These are phyloP conservation scores for Netelia fuscicornis DNA, from an alignment of 2,888 invertebrate genomes.

Conservation along the genomic window DNA sequence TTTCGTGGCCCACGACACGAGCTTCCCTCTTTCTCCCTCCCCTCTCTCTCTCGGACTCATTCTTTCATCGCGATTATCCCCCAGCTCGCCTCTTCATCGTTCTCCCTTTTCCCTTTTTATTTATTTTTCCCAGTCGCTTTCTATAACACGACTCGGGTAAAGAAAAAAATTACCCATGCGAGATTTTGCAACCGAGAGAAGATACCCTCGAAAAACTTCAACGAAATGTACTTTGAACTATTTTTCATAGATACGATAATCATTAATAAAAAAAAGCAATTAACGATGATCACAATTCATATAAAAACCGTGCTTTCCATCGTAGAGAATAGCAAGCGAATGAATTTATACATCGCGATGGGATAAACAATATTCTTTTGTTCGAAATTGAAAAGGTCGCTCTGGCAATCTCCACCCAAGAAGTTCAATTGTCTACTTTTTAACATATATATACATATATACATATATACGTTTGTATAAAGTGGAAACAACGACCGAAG, in stretches of 20 bases:
- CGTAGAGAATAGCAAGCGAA: too few species aligned
- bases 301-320: too few species aligned
- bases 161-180: conserved; percentile 42
- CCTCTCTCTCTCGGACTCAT: neutral
- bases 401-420: too few species aligned
- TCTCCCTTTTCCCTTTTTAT: neutral
- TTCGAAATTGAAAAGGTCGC: too few species aligned
- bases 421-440: neutral
- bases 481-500: neutral
- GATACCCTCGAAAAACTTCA: neutral
- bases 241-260: neutral
- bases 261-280: too few species aligned
- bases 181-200: neutral
- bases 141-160: neutral
- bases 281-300: too few species aligned
- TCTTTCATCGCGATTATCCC: neutral
- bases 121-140: neutral
- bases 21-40: conserved; percentile 12
- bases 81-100: conserved; percentile 34
- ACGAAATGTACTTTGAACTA: neutral
- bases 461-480: neutral
- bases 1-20: conserved; percentile 10
- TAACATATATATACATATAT: too few species aligned
- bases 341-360: too few species aligned
- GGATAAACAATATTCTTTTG: too few species aligned